Evolutionary conservation across 2,113 vertebrate species (phyloP), one percentile per base, ranked within the genome.

Genomic region (Tachycineta bicolor): DNA sequence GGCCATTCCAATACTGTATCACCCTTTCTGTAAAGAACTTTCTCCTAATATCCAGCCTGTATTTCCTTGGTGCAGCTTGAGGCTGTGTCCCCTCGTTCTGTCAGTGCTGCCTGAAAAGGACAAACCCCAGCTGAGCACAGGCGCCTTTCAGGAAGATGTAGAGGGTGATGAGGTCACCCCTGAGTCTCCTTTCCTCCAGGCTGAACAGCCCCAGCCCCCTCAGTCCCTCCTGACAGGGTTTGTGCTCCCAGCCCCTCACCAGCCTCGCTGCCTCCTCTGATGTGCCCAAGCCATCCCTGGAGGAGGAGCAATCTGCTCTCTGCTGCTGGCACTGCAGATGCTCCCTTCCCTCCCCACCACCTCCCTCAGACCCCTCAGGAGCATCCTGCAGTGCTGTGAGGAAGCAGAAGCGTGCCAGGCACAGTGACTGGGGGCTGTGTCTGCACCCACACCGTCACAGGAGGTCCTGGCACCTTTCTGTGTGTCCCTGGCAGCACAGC

Each of bases 401-500:
- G n/a, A 92, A 47, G 37, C 52, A 75, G 31, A 29, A 58, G 47
- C 29, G 14, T 8, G 5, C 37, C 76, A 74, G 44, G 67, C 11
- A 12, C 6, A 7, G 13, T 55, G 71, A 37, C 5, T 74, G 71
- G 60, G 39, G 20, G 67, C 63, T 85, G 41, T 43, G 26, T 49
- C 67, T 67, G 39, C 71, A 46, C 41, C 24, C 49, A 44, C 37
- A 11, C 17, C 26, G 18, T 21, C 63, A 60, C 71, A 73, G 73
- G 67, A 55, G 14, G 59, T 28, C 15, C n/a, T 10, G 31, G 37
- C 34, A 50, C 37, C 37, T 52, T 44, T 24, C 17, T 15, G 15
- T 2, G 0, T 18, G 13, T 31, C 31, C 28, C 46, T 34, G 9
- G 5, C 9, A 20, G 3, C 0, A 0, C 76, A 93, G 83, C 56